phyloP scores from a whole-genome alignment of 2,797 vertebrate genomes.

The Acanthiza pusilla region DNA sequence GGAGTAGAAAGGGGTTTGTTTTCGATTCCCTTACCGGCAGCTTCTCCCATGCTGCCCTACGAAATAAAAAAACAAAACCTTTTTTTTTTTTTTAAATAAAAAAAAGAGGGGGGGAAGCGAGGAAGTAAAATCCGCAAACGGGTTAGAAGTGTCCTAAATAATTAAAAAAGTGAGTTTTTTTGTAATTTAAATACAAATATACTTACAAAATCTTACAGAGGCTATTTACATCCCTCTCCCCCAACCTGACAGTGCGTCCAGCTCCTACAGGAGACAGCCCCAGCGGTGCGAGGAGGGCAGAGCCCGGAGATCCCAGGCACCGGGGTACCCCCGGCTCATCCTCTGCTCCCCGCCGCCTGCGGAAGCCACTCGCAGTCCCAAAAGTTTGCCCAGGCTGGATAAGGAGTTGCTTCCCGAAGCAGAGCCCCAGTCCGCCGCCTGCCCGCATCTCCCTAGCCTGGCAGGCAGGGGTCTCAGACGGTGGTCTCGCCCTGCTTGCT shows the following conservation, averaged over 20 bases:
- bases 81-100: not conserved
- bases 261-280: not conserved
- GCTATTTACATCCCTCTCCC: constrained; percentile 85
- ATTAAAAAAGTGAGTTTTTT: constrained; percentile 66
- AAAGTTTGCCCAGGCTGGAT: not conserved
- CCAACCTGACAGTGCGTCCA: constrained; percentile 51
- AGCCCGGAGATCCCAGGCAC: not conserved
- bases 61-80: not conserved
- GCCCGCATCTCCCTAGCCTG: not conserved
- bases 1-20: not conserved
- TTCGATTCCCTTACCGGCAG: not conserved
- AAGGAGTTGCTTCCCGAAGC: not conserved
- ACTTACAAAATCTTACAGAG: constrained; percentile 91
- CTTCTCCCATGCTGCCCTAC: not conserved
- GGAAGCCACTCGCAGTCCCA: not conserved
- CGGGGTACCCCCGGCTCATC: not conserved
- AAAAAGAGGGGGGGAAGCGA: fast-evolving
- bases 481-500: constrained; percentile 94
- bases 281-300: not conserved
- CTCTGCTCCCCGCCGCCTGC: not conserved
- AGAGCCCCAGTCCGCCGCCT: not conserved
- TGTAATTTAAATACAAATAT: constrained; percentile 97
- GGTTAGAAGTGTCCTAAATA: constrained; percentile 72
- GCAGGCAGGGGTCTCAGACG: constrained; percentile 72
- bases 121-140: constrained; percentile 43